Evolutionary conservation across 2,113 vertebrate genomes (phyloP), one percentile per base, ranked within the genome.

Genomic region (Glaucomys volans): DNA sequence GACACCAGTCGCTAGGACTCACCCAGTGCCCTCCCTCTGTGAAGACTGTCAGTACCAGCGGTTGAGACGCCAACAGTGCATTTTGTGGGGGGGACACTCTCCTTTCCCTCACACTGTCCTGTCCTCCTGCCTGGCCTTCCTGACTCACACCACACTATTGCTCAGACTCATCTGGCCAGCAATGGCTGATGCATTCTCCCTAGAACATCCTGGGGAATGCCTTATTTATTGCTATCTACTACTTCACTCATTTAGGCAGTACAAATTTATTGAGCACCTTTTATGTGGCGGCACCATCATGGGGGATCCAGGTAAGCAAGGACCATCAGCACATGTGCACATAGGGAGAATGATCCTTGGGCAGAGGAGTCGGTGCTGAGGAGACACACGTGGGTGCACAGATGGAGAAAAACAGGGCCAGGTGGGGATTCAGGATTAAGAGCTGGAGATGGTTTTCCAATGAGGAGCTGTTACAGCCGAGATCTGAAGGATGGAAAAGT

Each of bases 301-400:
- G 8, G 4, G 35, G 13, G 13, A 12, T 66, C 24, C 16, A n/a
- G 20, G 62, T 5, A 69, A 83, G 35, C 26, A 76, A 90, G 42
- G 37, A 32, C 52, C n/a, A 85, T 18, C 24, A 40, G 14, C 35
- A 47, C 42, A 37, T n/a, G 62, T 59, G n/a, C 1, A 11, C 0
- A 0, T 4, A 28, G 37, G 9, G 22, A 62, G 59, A 62, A 37
- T 62, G 10, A 67, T 4, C 10, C 26, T 26, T 14, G 22, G 1
- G 0, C 2, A 6, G 26, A 47, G 44, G 44, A 47, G n/a, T 14
- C 16, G 5, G 40, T 2, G 4, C 32, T 5, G 0, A 16, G 30
- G 13, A 28, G 62, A 28, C 11, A 2, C 26, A 20, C 50, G 4
- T 4, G 76, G 18, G 20, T 32, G 2, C 12, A 37, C 1, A 18